phyloP scores from a whole-genome alignment of 1,140 invertebrate species.

The Lethrus apterus region DNA sequence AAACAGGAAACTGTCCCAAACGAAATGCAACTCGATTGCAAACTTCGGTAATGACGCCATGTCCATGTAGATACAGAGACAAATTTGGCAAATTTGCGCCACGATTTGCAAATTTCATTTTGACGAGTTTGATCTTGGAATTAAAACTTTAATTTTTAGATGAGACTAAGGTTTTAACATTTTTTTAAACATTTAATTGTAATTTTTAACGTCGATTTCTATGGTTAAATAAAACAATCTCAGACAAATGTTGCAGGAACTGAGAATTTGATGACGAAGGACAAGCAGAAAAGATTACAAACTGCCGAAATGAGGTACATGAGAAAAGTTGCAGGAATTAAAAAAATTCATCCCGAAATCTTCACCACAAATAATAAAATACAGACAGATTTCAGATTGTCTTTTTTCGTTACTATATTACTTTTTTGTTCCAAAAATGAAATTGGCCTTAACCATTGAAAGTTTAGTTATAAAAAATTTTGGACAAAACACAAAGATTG shows the following conservation, averaged over 20 bases:
- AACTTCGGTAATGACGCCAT: not conserved
- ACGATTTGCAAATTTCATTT: not conserved
- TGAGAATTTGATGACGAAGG: slow-evolving; percentile 1
- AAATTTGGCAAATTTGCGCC: not conserved
- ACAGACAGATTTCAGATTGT: too few species aligned
- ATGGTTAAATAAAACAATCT: not conserved
- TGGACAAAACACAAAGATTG: too few species aligned
- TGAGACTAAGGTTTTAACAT: not conserved
- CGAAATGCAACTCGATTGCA: slow-evolving; percentile 3
- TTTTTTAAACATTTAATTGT: not conserved
- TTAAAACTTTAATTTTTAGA: not conserved
- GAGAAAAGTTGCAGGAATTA: too few species aligned
- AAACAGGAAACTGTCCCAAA: slow-evolving; percentile 5
- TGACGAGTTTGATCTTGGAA: not conserved
- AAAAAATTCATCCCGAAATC: too few species aligned
- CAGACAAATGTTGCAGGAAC: not conserved
- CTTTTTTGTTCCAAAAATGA: too few species aligned
- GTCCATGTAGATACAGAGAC: not conserved
- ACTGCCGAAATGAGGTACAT: too few species aligned
- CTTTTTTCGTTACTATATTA: too few species aligned
- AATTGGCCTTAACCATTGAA: too few species aligned
- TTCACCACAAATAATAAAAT: too few species aligned
- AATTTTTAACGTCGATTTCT: not conserved
- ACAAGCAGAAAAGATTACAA: too few species aligned
- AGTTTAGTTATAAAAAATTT: too few species aligned